Conservation (phyloP, 2,888 invertebrate genomes). For the Andrena chrysosceles region DNA sequence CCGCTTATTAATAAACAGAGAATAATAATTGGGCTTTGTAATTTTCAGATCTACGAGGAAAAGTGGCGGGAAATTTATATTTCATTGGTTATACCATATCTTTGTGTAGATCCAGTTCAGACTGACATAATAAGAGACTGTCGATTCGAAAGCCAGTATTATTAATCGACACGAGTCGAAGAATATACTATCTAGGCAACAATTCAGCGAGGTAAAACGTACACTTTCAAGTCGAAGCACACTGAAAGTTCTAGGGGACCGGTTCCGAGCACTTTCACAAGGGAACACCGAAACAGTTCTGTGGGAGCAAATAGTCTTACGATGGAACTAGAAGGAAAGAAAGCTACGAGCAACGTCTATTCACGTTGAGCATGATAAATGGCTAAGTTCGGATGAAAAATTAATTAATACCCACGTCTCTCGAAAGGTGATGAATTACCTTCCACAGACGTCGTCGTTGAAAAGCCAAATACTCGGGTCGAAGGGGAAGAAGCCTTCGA, state of each 20-base stretch:
- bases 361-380: slow-evolving; percentile 7
- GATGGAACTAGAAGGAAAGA: slow-evolving; percentile 11
- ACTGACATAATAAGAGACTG: not conserved
- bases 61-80: no score
- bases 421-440: slow-evolving; percentile 8
- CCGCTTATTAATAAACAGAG: slow-evolving; percentile 51
- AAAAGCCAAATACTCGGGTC: no score
- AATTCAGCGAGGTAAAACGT: not conserved
- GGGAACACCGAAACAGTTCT: not conserved
- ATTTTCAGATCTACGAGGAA: no score
- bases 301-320: not conserved
- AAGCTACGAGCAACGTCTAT: not conserved
- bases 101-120: no score
- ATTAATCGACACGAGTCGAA: not conserved
- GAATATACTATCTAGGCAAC: not conserved
- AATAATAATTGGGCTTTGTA: no score
- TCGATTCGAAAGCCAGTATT: no score
- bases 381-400: slow-evolving; percentile 1
- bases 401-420: not conserved
- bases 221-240: not conserved
- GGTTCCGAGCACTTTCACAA: slow-evolving; percentile 38
- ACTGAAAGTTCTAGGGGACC: slow-evolving; percentile 17
- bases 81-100: no score
- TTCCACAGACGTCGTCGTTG: no score
- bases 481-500: no score